Percentiles rank a stretch among this genome's conserved stretches.
Conservation (phyloP, 1,140 invertebrate species). For the Papilio dardanus region DNA sequence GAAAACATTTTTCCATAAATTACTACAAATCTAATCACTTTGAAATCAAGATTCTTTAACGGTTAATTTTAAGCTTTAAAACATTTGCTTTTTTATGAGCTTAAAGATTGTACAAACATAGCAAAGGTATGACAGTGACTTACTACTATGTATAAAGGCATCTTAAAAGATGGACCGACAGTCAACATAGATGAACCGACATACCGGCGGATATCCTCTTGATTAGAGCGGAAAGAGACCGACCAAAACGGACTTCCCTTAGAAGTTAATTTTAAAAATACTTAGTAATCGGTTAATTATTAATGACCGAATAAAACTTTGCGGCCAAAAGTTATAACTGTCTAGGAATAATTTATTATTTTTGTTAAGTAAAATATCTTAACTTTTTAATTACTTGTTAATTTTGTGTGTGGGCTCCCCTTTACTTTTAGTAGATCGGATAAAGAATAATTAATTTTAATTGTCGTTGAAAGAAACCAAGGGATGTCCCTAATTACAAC, state of each 20-base stretch:
- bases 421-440: conserved; percentile 25
- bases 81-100: neutral
- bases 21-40: neutral
- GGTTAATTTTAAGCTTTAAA: neutral
- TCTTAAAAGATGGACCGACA: neutral
- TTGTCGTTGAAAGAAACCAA: conserved; percentile 23
- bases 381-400: neutral
- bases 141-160: neutral
- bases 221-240: neutral
- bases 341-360: conserved; percentile 16
- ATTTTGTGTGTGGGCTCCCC: conserved; percentile 18
- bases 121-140: neutral
- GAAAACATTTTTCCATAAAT: neutral
- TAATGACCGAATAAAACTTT: neutral
- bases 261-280: neutral
- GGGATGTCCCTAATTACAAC: conserved; percentile 19
- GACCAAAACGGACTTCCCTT: neutral
- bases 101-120: neutral
- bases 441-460: conserved; percentile 33
- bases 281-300: neutral
- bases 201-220: neutral
- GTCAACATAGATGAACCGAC: no score
- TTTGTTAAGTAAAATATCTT: neutral
- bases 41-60: neutral
- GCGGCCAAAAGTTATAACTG: neutral